Evolutionary conservation across 2,797 vertebrate genomes (phyloP), one percentile per base, ranked within the genome.

Genomic region (Halcyon smyrnensis): DNA sequence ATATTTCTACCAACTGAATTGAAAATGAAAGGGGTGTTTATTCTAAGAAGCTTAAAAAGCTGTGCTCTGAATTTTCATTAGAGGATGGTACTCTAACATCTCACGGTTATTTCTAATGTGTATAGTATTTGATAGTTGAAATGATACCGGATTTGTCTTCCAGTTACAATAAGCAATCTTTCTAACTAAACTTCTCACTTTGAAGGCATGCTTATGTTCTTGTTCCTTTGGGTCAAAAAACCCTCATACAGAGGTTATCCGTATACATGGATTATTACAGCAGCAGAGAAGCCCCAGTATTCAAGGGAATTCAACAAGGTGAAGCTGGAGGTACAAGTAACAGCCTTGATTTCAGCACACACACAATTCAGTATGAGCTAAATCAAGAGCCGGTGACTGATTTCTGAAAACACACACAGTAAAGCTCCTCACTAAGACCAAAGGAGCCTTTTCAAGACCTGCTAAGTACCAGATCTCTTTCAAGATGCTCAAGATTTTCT

Each of bases 171-270:
- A 62, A 37, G 54, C 21, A 75, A 39, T 28, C 17, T 79, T 84
- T 46, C 21, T 28, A 67, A 85, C 21, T 27, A 62, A 84, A 57
- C 18, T 51, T 73, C 76, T 50, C 3, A 17, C 69, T 89, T 46
- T 46, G 27, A 89, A 69, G 46, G 74, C 50, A 8, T 28, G 30
- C 6, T 53, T 54, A 16, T 23, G 12, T 18, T 85, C 51, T 48
- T 57, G 17, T 51, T 89, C 28, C 30, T 91, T 17, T 45, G 41
- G 23, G n/a, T 73, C 46, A 82, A 76, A 89, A 76, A 20, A 62
- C 15, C 0, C 0, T 48, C 51, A 54, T 21, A 23, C 5, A 16
- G 10, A 13, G 17, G 5, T 64, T 20, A 53, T 68, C 30, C 2
- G 4, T 15, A 45, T 6, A 45, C 11, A 24, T 5, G 23, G 32